These are phyloP conservation scores for Spodoptera litura DNA, from an alignment of 1,140 invertebrate species.

Conservation along the genomic window DNA sequence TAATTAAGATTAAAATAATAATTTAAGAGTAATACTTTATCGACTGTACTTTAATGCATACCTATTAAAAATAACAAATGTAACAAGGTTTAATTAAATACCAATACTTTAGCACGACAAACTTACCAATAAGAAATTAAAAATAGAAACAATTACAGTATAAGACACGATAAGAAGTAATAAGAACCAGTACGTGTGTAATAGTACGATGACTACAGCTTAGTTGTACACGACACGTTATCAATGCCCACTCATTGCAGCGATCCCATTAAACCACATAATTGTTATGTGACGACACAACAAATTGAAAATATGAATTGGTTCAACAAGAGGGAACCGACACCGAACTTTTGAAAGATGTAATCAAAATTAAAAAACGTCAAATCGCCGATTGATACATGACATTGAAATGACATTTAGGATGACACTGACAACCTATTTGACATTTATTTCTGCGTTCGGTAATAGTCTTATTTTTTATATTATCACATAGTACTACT, in stretches of 20 bases:
- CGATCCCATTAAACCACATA: slow-evolving; percentile 23
- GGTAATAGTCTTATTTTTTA: not conserved
- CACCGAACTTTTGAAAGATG: slow-evolving; percentile 3
- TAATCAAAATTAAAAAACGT: not conserved
- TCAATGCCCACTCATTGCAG: not conserved
- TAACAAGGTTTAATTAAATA: not conserved
- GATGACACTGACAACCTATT: not conserved
- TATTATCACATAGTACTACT: no score
- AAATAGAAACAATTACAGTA: slow-evolving; percentile 1
- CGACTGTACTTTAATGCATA: no score
- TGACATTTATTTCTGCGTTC: not conserved
- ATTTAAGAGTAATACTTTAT: no score
- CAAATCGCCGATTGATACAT: not conserved
- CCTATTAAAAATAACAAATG: no score
- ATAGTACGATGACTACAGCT: not conserved
- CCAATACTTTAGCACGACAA: not conserved
- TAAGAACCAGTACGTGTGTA: not conserved
- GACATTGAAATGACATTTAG: not conserved
- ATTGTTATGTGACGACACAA: slow-evolving; percentile 8
- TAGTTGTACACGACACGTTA: slow-evolving; percentile 18
- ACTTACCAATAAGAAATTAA: not conserved
- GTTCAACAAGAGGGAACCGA: not conserved
- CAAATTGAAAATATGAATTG: slow-evolving; percentile 6
- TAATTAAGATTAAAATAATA: no score
- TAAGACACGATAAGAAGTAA: not conserved